These are phyloP conservation scores for Campopleginae sp. DNA, from an alignment of 2,888 invertebrate species.

Conservation along the genomic window DNA sequence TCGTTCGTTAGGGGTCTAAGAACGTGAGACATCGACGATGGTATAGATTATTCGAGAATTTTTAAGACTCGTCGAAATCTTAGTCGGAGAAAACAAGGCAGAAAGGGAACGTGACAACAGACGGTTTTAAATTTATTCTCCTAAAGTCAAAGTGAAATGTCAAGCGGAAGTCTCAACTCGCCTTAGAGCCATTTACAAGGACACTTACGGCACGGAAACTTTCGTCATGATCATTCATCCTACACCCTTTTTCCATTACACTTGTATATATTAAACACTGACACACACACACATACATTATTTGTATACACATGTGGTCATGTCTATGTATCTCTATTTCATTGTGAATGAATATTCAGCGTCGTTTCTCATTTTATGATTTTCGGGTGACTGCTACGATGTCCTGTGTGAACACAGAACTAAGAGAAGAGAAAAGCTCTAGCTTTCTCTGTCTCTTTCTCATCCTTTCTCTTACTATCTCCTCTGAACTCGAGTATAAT, in stretches of 20 bases:
- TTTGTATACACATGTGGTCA: neutral
- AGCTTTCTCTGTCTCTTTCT: neutral
- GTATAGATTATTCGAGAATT: neutral
- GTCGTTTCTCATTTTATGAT: slow-evolving; percentile 69
- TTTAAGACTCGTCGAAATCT: slow-evolving; percentile 10
- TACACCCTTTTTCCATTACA: slow-evolving; percentile 13
- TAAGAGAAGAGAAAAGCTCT: slow-evolving; percentile 7
- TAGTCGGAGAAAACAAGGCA: neutral
- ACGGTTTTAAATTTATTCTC: slow-evolving; percentile 17
- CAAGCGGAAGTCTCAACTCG: slow-evolving; percentile 6
- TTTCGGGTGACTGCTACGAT: slow-evolving; percentile 48
- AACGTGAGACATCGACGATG: neutral
- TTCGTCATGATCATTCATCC: slow-evolving; percentile 43
- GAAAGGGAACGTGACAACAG: neutral
- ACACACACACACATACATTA: neutral
- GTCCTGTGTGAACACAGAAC: slow-evolving; percentile 10
- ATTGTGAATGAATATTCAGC: slow-evolving; percentile 65
- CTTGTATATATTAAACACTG: neutral
- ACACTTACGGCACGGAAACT: slow-evolving; percentile 31
- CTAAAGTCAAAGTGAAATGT: slow-evolving; percentile 14
- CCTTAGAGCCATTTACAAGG: slow-evolving; percentile 30
- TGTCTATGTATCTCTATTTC: slow-evolving; percentile 28
- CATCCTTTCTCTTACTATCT: neutral
- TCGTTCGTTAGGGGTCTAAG: neutral
- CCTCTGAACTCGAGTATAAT: slow-evolving; percentile 55